Percentiles rank a stretch among this genome's conserved stretches.
phyloP scores from a whole-genome alignment of 2,113 vertebrate genomes.

The Formicarius rufipectus region DNA sequence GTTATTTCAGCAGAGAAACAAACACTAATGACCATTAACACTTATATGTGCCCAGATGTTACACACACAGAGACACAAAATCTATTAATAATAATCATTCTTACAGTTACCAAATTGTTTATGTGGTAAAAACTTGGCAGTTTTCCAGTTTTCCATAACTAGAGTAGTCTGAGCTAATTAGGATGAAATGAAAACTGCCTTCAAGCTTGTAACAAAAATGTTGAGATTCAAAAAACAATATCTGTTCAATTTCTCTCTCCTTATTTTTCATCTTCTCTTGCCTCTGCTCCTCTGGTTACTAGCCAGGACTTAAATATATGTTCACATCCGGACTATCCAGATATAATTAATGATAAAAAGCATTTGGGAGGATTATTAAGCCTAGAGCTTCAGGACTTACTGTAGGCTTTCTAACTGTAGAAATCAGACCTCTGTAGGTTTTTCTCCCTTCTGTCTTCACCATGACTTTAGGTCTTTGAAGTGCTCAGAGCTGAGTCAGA shows the following conservation, averaged over 20 bases:
- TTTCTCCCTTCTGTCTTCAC: neutral
- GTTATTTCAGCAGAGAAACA: neutral
- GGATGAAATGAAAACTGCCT: constrained; percentile 19
- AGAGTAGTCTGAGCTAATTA: neutral
- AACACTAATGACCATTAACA: neutral
- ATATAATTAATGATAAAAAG: neutral
- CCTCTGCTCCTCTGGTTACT: neutral
- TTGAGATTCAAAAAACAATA: neutral
- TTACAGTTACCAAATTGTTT: neutral
- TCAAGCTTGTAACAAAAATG: neutral
- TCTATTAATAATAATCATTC: constrained; percentile 2
- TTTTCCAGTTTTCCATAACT: neutral
- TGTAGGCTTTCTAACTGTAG: neutral
- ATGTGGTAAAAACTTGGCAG: neutral
- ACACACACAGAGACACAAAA: neutral
- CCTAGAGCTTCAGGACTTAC: neutral
- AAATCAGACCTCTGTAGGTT: neutral
- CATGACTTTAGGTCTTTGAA: neutral
- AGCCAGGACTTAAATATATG: neutral
- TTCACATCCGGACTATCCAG: neutral
- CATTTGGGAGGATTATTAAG: neutral
- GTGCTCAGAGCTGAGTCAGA: neutral
- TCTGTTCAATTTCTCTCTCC: neutral
- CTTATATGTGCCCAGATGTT: neutral
- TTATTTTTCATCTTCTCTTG: constrained; percentile 19